Evolutionary conservation across 1,140 invertebrate genomes (phyloP), one percentile per base, ranked within the genome.

Genomic region (Saxidomus purpurata): DNA sequence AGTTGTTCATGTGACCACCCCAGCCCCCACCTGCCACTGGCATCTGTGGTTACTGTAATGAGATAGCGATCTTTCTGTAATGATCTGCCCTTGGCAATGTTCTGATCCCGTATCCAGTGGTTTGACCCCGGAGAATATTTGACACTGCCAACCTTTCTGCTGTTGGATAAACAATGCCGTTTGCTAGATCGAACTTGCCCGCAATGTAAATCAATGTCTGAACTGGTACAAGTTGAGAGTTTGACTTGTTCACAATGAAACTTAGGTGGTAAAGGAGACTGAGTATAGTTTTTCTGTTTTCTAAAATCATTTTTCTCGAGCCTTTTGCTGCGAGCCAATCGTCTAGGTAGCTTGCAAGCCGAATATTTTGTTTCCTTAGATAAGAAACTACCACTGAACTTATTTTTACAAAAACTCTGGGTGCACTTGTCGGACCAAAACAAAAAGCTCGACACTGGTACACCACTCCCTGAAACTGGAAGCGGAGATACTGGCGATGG

Each of bases 61-160:
- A 34, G 47, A 43, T 1, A 76, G 3, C 0, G 22, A 25, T 8
- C 15, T 40, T 36, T 40, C n/a, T 1, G 67, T 2, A 86, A 52
- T 55, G 67, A 89, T 89, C 67, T 81, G 67, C 79, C 87, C 76
- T 74, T 81, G 9, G 22, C 28, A 22, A 81, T 89, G 77, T 82
- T 82, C 47, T 74, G 59, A 55, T 71, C 59, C 87, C 3, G 43
- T 74, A 89, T 74, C 86, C 86, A 22, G 28, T 19, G 31, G n/a
- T 40, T 81, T 34, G 82, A 22, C 47, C 28, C 9, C 69, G 31
- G 25, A 59, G n/a, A n/a, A n/a, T n/a, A n/a, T n/a, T n/a, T n/a
- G n/a, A n/a, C n/a, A n/a, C 6, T 63, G 19, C 3, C 31, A 88
- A 4, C 28, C 76, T 47, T 52, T 88, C 86, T 71, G 0, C 0